These are phyloP conservation scores for Lepus townsendii DNA, from an alignment of 2,797 vertebrate genomes.

Conservation along the genomic window DNA sequence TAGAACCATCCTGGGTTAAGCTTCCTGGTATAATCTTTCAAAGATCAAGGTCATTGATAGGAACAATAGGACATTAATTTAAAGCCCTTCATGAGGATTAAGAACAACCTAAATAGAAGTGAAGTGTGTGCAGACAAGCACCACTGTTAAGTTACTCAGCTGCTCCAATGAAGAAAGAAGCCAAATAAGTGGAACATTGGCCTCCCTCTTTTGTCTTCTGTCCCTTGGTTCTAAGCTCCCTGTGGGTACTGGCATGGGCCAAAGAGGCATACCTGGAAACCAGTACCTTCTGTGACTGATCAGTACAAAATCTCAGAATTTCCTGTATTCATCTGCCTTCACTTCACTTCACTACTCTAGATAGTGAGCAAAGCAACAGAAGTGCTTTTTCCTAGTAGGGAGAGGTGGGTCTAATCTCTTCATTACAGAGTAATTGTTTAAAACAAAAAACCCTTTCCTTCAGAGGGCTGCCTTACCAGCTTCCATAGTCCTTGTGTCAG, in stretches of 20 bases:
- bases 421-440: not conserved
- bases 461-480: not conserved
- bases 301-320: not conserved
- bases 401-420: not conserved
- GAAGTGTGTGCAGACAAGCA: not conserved
- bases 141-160: not conserved
- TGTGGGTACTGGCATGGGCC: not conserved
- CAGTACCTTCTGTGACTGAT: not conserved
- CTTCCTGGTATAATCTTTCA: not conserved
- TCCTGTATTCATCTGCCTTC: not conserved
- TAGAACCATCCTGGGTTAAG: not conserved
- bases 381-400: not conserved
- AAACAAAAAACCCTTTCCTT: not conserved
- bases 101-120: not conserved
- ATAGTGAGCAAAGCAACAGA: not conserved
- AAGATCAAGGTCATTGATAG: slow-evolving; percentile 22
- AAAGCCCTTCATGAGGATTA: not conserved
- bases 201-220: not conserved
- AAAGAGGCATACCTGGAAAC: too few relatives aligned
- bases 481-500: not conserved
- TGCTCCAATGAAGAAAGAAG: not conserved
- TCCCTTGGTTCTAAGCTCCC: not conserved
- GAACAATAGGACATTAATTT: not conserved
- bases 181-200: not conserved
- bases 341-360: not conserved